Evolutionary conservation across 1,140 invertebrate genomes (phyloP).

Genomic region (Calycopis cecrops): DNA sequence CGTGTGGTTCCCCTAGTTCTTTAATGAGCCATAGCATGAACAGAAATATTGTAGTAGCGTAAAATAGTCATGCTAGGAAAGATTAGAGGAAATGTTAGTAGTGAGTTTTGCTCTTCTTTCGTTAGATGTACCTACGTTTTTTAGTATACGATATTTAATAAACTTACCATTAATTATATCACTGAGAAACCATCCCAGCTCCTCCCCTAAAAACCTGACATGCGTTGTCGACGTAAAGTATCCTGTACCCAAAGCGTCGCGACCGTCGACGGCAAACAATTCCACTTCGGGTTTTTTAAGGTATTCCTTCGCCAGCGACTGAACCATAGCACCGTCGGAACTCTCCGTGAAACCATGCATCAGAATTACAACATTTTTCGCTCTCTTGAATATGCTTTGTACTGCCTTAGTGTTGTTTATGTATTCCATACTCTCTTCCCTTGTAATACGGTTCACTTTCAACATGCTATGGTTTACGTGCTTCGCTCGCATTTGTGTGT

Average conservation of each 20-base stretch:
- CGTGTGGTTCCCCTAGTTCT: too few species aligned
- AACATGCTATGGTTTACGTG: constrained; percentile 38
- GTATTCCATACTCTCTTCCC: constrained; percentile 44
- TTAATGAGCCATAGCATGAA: too few species aligned
- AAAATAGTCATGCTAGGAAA: too few species aligned
- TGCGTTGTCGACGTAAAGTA: constrained; percentile 65
- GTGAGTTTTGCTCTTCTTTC: not conserved
- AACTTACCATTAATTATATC: constrained; percentile 48
- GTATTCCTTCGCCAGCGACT: constrained; percentile 43
- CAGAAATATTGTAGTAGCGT: too few species aligned
- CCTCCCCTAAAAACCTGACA: constrained; percentile 59
- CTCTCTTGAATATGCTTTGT: constrained; percentile 28
- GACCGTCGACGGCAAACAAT: constrained; percentile 58
- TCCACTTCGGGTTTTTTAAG: constrained; percentile 38
- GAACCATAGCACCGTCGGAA: constrained; percentile 57
- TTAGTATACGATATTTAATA: not conserved
- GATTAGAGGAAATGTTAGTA: too few species aligned
- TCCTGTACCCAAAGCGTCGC: constrained; percentile 54
- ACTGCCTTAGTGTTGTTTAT: constrained; percentile 33
- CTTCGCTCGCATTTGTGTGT: constrained; percentile 55
- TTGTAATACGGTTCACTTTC: constrained; percentile 49
- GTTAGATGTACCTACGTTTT: not conserved
- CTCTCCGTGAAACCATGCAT: constrained; percentile 61
- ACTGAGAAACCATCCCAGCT: constrained; percentile 44
- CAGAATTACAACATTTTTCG: constrained; percentile 37